Evolutionary conservation across 2,797 vertebrate genomes (phyloP).

Genomic region (Pseudopleuronectes americanus): DNA sequence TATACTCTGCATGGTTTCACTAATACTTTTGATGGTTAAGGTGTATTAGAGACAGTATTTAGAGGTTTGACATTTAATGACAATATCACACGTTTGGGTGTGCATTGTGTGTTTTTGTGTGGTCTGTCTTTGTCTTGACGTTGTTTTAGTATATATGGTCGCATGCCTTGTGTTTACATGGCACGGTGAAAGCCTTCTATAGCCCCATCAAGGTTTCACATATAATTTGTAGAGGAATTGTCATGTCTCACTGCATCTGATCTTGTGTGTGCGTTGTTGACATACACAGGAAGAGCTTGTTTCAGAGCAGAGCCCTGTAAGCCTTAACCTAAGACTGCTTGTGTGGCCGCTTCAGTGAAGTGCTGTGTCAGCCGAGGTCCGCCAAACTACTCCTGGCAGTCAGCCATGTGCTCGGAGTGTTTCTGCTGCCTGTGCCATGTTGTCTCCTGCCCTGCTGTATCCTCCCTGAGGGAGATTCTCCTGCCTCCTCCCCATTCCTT

Average conservation of each 20-base stretch:
- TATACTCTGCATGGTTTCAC: background rate
- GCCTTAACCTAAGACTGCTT: slow-evolving; percentile 56
- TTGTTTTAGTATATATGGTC: slow-evolving; percentile 28
- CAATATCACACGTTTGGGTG: slow-evolving; percentile 30
- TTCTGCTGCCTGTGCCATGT: slow-evolving; percentile 71
- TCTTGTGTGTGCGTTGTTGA: slow-evolving; percentile 47
- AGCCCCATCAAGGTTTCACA: slow-evolving; percentile 25
- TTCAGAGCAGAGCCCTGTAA: slow-evolving; percentile 43
- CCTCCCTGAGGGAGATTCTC: slow-evolving; percentile 65
- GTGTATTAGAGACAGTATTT: slow-evolving; percentile 13
- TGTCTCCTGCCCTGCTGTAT: slow-evolving; percentile 69
- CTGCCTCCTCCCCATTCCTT: slow-evolving; percentile 42
- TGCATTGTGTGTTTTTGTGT: slow-evolving; percentile 47
- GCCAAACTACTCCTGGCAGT: slow-evolving; percentile 67
- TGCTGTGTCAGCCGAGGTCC: slow-evolving; percentile 67
- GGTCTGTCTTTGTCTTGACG: slow-evolving; percentile 49
- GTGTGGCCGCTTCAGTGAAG: slow-evolving; percentile 63
- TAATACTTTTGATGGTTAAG: background rate
- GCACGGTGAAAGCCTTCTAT: slow-evolving; percentile 27
- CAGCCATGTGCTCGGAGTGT: slow-evolving; percentile 60
- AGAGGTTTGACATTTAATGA: slow-evolving; percentile 11
- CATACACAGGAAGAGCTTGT: slow-evolving; percentile 38
- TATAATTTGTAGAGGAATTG: slow-evolving; percentile 33
- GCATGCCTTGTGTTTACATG: slow-evolving; percentile 41
- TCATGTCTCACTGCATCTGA: slow-evolving; percentile 42